Percentiles rank a stretch among this genome's conserved stretches.
Evolutionary conservation across 2,113 vertebrate genomes (phyloP).

Genomic region (Sigmodon hispidus): DNA sequence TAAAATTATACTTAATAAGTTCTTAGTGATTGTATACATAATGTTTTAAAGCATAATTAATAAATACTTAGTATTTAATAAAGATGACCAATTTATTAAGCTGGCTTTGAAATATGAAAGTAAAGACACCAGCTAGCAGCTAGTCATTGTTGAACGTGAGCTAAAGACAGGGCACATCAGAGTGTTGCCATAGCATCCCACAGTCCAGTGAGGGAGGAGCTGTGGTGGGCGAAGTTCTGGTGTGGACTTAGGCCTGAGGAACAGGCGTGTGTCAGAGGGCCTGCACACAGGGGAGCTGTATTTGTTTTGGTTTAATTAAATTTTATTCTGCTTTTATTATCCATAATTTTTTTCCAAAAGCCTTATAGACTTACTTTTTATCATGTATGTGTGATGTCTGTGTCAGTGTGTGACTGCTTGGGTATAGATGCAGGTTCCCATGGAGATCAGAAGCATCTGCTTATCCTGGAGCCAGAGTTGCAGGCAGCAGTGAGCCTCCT

Average conservation of each 20-base stretch:
- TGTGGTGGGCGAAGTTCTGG: background rate
- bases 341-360: background rate
- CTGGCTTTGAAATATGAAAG: background rate
- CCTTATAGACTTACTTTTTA: background rate
- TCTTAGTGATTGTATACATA: background rate
- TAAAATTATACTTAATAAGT: background rate
- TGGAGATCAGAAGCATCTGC: background rate
- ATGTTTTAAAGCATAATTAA: background rate
- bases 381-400: background rate
- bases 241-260: background rate
- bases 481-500: background rate
- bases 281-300: background rate
- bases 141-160: background rate
- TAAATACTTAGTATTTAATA: background rate
- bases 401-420: background rate
- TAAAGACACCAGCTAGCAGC: background rate
- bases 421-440: background rate
- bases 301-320: background rate
- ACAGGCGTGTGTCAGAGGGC: background rate
- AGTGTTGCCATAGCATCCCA: background rate
- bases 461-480: background rate
- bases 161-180: background rate
- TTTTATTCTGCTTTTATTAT: constrained; percentile 24
- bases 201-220: background rate
- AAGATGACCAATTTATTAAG: background rate